phyloP scores from a whole-genome alignment of 2,113 vertebrate species.

The Oreotrochilus melanogaster region DNA sequence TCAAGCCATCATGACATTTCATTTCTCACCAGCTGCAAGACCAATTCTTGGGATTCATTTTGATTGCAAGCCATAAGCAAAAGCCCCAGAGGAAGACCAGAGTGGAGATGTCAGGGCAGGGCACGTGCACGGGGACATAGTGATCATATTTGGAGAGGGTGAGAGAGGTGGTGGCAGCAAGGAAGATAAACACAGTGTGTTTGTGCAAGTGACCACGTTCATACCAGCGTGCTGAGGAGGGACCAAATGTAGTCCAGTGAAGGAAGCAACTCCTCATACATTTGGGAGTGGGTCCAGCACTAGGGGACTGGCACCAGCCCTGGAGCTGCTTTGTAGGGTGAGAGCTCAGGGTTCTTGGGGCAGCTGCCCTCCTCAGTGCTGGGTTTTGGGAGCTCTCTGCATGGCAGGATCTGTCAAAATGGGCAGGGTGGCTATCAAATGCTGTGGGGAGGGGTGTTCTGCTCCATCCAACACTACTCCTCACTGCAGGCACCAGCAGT shows the following conservation, averaged over 20 bases:
- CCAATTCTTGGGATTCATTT: neutral
- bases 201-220: conserved; percentile 26
- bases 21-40: conserved; percentile 15
- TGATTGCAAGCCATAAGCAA: neutral
- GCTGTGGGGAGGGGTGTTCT: neutral
- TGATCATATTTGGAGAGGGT: neutral
- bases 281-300: neutral
- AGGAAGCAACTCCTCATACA: conserved; percentile 11
- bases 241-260: neutral
- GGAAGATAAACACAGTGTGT: conserved; percentile 31
- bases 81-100: neutral
- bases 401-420: neutral
- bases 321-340: neutral
- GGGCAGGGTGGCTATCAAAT: neutral
- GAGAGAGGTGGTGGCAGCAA: neutral
- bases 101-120: neutral
- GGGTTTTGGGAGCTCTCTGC: neutral
- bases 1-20: neutral
- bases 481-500: rapidly evolving
- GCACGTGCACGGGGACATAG: neutral
- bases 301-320: neutral
- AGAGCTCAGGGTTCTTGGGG: neutral
- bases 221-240: neutral
- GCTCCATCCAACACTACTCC: neutral
- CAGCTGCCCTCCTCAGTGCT: neutral